Base-by-base conservation (phyloP, 37 sponge, comb jelly and placozoan genomes). In the Crambe crambe region DNA sequence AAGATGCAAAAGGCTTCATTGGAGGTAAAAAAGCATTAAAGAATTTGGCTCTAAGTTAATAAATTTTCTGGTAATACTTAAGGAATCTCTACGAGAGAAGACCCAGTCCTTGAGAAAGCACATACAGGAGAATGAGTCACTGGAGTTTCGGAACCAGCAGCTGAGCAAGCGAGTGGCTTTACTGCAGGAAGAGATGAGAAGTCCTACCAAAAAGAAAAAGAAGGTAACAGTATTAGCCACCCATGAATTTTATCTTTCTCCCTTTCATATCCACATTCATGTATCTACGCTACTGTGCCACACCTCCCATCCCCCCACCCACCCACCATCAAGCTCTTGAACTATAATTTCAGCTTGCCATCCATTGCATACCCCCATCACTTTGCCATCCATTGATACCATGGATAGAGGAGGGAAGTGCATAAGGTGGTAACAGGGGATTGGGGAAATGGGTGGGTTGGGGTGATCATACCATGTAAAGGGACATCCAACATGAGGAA, bases 131-230 rank as follows among this genome's bases (percentile, higher is more conserved):
- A 92, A 92, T 42, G 93, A 92, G 35, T 83, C 89, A 18, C 63
- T 92, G 31, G 82, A 73, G 56, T 92, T 92, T 42, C 79, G 93
- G 56, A 92, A 92, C 64, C 89, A 88, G 42, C 93, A 91, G 92
- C 78, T 91, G 37, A 83, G 84, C 43, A 91, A 74, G 65, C 71
- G 92, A 73, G 92, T 91, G n/a, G 64, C 63, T 5, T 23, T 83
- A 44, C 71, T 91, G 54, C 92, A 91, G 63, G 88, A 87, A 34
- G 92, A 91, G 0, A 30, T 87, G 1, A 65, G 68, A 25, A 62
- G 32, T 20, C 60, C 76, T 9, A 37, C 34, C 2, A 68, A 35
- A 41, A 83, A 75, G 20, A 79, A 42, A 30, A 86, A 86, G 54
- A 84, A 80, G 64, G 58, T 65, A 32, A 65, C 12, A 12, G 42